Base-by-base conservation (phyloP, 2,797 vertebrate species). In the Melopsittacus undulatus region DNA sequence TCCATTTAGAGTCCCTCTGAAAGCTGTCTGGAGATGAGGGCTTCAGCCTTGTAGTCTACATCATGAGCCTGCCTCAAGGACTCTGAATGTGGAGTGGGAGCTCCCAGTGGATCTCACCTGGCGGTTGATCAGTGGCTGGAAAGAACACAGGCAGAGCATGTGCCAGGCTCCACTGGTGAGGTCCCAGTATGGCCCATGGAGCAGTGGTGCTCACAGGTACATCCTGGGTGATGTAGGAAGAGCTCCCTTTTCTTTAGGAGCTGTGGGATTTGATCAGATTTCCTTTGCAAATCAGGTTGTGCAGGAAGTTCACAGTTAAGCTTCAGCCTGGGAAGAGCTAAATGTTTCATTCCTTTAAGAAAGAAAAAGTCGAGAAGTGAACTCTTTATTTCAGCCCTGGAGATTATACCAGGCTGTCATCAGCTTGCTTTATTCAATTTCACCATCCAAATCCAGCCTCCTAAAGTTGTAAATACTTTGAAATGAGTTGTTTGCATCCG, bases 201-300 rank as follows among this genome's bases (percentile, higher is more conserved):
- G 24, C 0, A 1, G 22, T 6, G 8, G 19, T 0, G 0, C 11
- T 69, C 1, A 1, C 40, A 18, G 16, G 6, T 22, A 36, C 11
- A 1, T 40, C 59, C 52, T 24, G 19, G 48, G 38, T 16, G 69
- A 27, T 46, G 13, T 13, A 68, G 22, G 14, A 57, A 57, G 56
- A 93, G 13, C 21, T 52, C 19, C 15, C 2, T 15, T 79, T 36
- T 36, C 52, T 52, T 75, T 45, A 21, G 34, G n/a, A 72, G 48
- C 45, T 40, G 43, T 40, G 23, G 27, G 27, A 32, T 56, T 34
- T 75, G 48, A 40, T 23, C 30, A 27, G 15, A 24, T 63, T 34
- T 61, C 34, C 40, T 56, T 46, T 66, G 27, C 13, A 23, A 27
- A 27, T 14, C 45, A 59, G 15, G 34, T 52, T 34, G 30, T 24